phyloP scores from a whole-genome alignment of 2,113 vertebrate species.

The Passer montanus region DNA sequence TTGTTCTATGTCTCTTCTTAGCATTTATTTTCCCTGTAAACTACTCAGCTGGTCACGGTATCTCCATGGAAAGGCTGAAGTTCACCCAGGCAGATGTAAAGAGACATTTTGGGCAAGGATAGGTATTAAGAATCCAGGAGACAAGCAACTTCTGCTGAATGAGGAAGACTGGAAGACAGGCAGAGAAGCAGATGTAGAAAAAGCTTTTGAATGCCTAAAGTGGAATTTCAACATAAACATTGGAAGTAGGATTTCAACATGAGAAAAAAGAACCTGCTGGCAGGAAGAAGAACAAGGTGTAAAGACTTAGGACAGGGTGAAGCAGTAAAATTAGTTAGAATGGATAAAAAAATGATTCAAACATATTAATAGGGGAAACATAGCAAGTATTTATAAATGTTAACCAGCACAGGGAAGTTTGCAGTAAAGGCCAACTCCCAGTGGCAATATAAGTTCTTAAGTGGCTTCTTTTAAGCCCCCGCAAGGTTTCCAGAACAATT shows the following conservation, averaged over 20 bases:
- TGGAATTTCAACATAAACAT: not conserved
- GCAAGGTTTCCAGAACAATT: slow-evolving; percentile 15
- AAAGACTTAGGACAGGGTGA: not conserved
- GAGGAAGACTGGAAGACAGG: not conserved
- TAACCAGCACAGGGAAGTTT: not conserved
- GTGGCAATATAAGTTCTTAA: slow-evolving; percentile 18
- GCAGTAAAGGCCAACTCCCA: slow-evolving; percentile 45
- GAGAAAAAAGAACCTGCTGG: not conserved
- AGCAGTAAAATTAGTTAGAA: not conserved
- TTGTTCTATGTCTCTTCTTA: not conserved
- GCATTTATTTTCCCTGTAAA: not conserved
- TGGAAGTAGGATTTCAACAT: not conserved
- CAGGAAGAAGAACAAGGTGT: not conserved
- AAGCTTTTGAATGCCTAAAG: not conserved
- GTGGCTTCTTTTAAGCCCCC: not conserved
- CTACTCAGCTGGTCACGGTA: not conserved
- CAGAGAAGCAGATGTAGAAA: not conserved
- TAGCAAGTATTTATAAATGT: not conserved
- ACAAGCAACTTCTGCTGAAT: not conserved
- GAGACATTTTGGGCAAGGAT: not conserved
- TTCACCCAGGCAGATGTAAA: not conserved
- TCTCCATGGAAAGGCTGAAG: not conserved
- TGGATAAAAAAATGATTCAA: not conserved
- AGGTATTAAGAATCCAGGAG: not conserved
- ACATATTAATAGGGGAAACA: not conserved